These are phyloP conservation scores for Eupeodes luniger DNA, from an alignment of 2,888 invertebrate species.

Conservation along the genomic window DNA sequence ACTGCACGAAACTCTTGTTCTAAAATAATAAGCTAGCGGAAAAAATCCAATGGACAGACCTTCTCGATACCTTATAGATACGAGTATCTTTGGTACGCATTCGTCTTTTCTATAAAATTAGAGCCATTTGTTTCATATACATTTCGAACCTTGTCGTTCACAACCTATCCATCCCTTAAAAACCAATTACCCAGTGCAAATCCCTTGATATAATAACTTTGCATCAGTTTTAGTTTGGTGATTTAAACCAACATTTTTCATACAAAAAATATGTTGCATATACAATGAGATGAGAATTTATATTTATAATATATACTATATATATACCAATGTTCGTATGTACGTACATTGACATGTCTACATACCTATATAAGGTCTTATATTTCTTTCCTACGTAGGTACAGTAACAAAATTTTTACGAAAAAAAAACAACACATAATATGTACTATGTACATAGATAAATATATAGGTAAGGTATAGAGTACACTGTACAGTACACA, in stretches of 20 bases:
- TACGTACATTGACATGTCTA: not conserved
- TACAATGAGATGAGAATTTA: constrained; percentile 23
- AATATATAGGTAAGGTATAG: not conserved
- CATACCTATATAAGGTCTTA: constrained; percentile 10
- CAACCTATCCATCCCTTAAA: constrained; percentile 26
- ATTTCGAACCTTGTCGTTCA: constrained; percentile 10
- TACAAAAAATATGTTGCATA: constrained; percentile 2
- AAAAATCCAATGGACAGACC: too few relatives aligned
- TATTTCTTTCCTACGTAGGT: constrained; percentile 24
- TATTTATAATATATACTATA: not conserved
- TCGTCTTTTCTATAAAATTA: not conserved
- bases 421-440: constrained; percentile 1
- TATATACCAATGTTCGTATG: not conserved
- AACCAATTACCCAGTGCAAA: constrained; percentile 42
- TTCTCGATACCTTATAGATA: too few relatives aligned
- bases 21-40: too few relatives aligned
- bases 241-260: constrained; percentile 39
- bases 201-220: constrained; percentile 36
- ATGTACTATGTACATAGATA: not conserved
- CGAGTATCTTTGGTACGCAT: too few relatives aligned
- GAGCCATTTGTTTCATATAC: not conserved
- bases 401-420: constrained; percentile 21
- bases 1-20: too few relatives aligned
- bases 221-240: constrained; percentile 50
- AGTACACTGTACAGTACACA: constrained; percentile 15